Percentiles rank a stretch among this genome's conserved stretches.
These are phyloP conservation scores for Drosophila subsilvestris DNA, from an alignment of 2,888 invertebrate genomes.

Conservation along the genomic window DNA sequence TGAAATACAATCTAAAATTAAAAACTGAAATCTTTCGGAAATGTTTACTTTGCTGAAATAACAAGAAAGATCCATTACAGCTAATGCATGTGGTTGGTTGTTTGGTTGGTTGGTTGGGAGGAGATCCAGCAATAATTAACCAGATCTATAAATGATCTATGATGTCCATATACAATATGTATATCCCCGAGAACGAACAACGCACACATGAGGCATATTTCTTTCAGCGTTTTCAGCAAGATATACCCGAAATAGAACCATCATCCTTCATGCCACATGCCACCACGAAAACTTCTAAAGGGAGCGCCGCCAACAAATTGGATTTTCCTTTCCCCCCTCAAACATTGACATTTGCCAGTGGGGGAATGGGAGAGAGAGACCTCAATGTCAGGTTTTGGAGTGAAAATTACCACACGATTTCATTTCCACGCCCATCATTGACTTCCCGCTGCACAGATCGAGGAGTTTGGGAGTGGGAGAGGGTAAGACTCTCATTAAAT, in stretches of 20 bases:
- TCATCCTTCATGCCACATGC: constrained; percentile 22
- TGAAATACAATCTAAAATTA: not conserved
- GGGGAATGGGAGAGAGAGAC: not conserved
- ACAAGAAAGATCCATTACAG: constrained; percentile 1
- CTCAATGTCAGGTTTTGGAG: constrained; percentile 20
- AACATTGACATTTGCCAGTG: constrained; percentile 70
- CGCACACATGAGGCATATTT: constrained; percentile 32
- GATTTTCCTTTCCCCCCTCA: constrained; percentile 5
- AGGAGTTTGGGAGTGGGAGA: constrained; percentile 1
- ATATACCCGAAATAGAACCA: constrained; percentile 29
- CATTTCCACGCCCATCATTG: constrained; percentile 54
- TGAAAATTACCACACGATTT: constrained; percentile 36
- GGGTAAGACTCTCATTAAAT: constrained; percentile 65
- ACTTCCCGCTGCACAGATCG: not conserved
- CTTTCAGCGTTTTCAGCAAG: constrained; percentile 27
- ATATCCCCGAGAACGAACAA: constrained; percentile 3
- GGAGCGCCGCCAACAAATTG: constrained; percentile 18
- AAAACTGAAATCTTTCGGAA: not conserved
- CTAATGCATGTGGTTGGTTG: not conserved
- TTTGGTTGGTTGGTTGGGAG: too few relatives aligned
- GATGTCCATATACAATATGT: not conserved
- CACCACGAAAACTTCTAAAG: constrained; percentile 38
- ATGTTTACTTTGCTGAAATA: not conserved
- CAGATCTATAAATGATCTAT: constrained; percentile 15
- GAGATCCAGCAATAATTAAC: constrained; percentile 13